These are phyloP conservation scores for Drosophila vallismaia DNA, from an alignment of 2,888 invertebrate species.

Conservation along the genomic window DNA sequence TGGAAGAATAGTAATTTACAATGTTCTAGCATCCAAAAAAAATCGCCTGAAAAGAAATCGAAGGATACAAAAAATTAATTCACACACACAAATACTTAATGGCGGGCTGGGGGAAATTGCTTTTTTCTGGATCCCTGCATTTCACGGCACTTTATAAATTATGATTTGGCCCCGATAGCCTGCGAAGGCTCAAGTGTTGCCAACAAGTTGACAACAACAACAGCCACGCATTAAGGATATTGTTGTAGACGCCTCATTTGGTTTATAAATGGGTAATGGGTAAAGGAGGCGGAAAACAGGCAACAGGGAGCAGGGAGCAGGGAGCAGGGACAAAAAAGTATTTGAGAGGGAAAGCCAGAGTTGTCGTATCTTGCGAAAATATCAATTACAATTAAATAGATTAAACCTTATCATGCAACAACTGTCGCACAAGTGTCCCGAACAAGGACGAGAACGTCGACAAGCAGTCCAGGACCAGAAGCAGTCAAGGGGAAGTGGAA, in stretches of 20 bases:
- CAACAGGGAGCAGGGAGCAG: not conserved
- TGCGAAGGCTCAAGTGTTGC: slow-evolving; percentile 55
- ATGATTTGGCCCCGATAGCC: slow-evolving; percentile 63
- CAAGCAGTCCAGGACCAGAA: slow-evolving; percentile 17
- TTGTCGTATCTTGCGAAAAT: slow-evolving; percentile 72
- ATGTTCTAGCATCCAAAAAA: no score
- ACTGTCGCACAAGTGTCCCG: slow-evolving; percentile 77
- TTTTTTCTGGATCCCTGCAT: slow-evolving; percentile 17
- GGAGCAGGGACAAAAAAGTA: slow-evolving; percentile 6
- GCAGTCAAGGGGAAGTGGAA: slow-evolving; percentile 29
- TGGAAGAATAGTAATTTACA: no score
- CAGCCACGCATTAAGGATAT: slow-evolving; percentile 22
- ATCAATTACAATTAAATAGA: slow-evolving; percentile 79
- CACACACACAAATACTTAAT: no score
- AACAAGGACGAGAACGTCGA: slow-evolving; percentile 50
- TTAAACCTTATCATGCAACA: slow-evolving; percentile 79
- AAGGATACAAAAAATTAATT: no score
- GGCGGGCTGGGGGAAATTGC: slow-evolving; percentile 16
- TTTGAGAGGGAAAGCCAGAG: slow-evolving; percentile 19
- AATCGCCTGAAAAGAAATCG: no score
- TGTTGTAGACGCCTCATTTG: slow-evolving; percentile 66
- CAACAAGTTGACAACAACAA: slow-evolving; percentile 66
- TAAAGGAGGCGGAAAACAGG: slow-evolving; percentile 18
- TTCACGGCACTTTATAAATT: slow-evolving; percentile 70
- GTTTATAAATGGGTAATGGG: slow-evolving; percentile 75